Evolutionary conservation across 2,113 vertebrate genomes (phyloP).

Genomic region (Leptosomus discolor): DNA sequence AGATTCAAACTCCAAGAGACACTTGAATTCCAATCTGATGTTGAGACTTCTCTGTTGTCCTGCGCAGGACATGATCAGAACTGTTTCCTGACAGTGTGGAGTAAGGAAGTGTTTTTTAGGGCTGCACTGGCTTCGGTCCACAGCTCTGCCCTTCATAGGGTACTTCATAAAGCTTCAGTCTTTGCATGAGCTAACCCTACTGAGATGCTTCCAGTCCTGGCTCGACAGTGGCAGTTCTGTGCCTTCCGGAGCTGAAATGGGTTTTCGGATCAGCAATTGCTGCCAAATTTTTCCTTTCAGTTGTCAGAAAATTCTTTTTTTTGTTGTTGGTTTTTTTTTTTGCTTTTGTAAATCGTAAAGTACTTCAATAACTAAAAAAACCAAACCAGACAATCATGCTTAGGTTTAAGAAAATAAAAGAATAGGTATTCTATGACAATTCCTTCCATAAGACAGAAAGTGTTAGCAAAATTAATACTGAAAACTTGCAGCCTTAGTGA

Average conservation of each 20-base stretch:
- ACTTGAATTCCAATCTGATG: background rate
- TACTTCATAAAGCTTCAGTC: background rate
- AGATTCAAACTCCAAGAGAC: background rate
- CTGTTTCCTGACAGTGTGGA: background rate
- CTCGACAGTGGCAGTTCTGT: background rate
- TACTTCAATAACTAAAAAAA: background rate
- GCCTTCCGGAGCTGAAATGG: background rate
- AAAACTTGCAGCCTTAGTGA: background rate
- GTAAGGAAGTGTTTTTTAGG: background rate
- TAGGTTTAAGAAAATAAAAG: background rate
- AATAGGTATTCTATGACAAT: background rate
- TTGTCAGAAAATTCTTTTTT: background rate
- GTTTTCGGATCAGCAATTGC: background rate
- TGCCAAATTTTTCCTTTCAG: background rate
- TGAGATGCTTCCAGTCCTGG: background rate
- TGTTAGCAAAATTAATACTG: background rate
- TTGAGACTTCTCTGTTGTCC: background rate
- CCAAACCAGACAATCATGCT: background rate
- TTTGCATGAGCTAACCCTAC: background rate
- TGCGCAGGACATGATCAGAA: accelerated
- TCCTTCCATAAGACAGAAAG: background rate
- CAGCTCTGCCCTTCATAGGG: background rate
- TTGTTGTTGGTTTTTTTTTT: too few species aligned
- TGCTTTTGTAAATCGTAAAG: background rate
- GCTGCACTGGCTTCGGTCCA: background rate